Evolutionary conservation across 2,797 vertebrate species (phyloP), one percentile per base, ranked within the genome.

Genomic region (Gallinago nigripennis): DNA sequence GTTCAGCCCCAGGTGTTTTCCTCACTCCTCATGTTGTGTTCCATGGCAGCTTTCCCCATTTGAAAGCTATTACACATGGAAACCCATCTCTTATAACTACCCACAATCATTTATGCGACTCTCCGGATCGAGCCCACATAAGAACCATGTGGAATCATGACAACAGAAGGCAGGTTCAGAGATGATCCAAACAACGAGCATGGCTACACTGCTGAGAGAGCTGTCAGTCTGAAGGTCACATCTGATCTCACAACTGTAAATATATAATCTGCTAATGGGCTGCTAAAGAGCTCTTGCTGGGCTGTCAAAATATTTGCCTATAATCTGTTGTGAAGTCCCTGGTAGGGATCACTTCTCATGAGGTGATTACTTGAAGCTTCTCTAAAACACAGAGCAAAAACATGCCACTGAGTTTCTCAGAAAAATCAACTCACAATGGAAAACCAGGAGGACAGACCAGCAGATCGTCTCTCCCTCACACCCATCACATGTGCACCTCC

Each of bases 1-100:
- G 35, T 83, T 92, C 58, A 88, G 69, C 65, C 72, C 80, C 92
- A 97, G 93, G 95, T 98, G 90, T 92, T 97, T 97, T 96, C 82
- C 82, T 94, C 75, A 86, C 89, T 90, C 76, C 75, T 93, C 61
- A 79, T 64, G 76, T 86, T 84, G 50, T 60, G 48, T 61, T 80
- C 94, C 58, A 71, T 66, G 81, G 80, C 64, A 87, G 46, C 50
- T 73, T 94, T 88, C 92, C 83, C 64, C 35, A 56, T 69, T 90
- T 77, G 66, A 94, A 90, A 54, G 66, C 63, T 75, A 81, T 37
- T 63, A 60, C 45, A 85, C 39, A 43, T 19, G 35, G 33, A 95
- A 96, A 75, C 21, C 8, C n/a, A 31, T 35, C 43, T 83, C 81
- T 91, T 76, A 11, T 2, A 84, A 75, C 54, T 82, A 86, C 61